Percentiles rank a stretch among this genome's conserved stretches.
Conservation (phyloP, 1,140 invertebrate genomes). For the Cyclargus thomasi region DNA sequence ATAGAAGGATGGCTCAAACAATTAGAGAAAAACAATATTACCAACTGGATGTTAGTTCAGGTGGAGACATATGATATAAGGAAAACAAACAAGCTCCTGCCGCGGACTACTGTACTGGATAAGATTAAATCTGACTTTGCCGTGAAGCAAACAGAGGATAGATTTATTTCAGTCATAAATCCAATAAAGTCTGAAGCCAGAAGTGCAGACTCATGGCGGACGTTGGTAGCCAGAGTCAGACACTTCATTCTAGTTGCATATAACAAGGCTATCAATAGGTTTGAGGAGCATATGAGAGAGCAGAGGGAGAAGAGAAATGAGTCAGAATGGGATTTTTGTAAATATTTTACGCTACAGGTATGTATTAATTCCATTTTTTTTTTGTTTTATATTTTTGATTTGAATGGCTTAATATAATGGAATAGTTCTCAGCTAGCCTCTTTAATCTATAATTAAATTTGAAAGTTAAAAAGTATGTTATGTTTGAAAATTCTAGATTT, state of each 20-base stretch:
- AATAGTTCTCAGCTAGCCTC: too few species aligned
- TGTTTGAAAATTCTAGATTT: too few species aligned
- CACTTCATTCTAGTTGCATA: conserved; percentile 91
- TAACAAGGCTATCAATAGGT: conserved; percentile 87
- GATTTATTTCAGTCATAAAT: conserved; percentile 93
- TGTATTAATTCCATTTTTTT: too few species aligned
- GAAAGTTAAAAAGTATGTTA: too few species aligned
- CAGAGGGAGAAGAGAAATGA: conserved; percentile 94
- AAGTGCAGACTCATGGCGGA: conserved; percentile 92
- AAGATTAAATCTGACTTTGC: conserved; percentile 96
- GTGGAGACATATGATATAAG: conserved; percentile 94
- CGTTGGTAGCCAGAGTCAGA: conserved; percentile 87
- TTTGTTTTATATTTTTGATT: conserved; percentile 6
- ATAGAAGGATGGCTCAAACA: conserved; percentile 91
- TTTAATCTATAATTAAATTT: too few species aligned
- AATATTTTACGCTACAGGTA: conserved; percentile 95
- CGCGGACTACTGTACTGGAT: conserved; percentile 94
- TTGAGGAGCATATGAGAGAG: conserved; percentile 93
- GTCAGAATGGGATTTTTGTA: conserved; percentile 93
- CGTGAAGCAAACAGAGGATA: conserved; percentile 87
- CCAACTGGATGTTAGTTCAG: conserved; percentile 95
- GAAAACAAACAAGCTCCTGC: conserved; percentile 93
- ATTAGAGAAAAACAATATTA: conserved; percentile 83
- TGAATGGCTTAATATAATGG: too few species aligned
- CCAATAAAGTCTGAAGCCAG: conserved; percentile 91